Evolutionary conservation across 2,113 vertebrate genomes (phyloP).

Genomic region (Nothoprocta perdicaria): DNA sequence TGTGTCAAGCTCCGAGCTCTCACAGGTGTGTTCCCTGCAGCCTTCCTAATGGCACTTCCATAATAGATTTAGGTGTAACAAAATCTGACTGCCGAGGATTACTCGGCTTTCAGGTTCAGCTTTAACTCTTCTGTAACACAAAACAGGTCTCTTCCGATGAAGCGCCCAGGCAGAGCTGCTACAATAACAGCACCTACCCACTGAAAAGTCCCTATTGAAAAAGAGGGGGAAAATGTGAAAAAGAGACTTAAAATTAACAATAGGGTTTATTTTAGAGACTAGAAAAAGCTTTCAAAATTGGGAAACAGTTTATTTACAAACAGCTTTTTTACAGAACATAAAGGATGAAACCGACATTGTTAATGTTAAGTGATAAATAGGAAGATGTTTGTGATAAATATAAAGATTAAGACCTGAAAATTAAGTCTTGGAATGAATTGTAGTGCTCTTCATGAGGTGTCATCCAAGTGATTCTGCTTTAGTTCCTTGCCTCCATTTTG

Average conservation of each 20-base stretch:
- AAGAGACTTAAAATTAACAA: background rate
- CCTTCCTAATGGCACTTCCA: background rate
- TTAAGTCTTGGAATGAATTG: background rate
- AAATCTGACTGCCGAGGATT: background rate
- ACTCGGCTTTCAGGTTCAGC: background rate
- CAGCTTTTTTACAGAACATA: background rate
- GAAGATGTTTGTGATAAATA: background rate
- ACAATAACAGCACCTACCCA: background rate
- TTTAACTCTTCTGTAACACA: background rate
- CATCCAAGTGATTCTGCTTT: background rate
- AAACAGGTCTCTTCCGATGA: background rate
- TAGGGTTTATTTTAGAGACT: background rate
- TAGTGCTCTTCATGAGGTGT: background rate
- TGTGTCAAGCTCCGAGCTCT: constrained; percentile 88
- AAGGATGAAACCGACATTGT: background rate
- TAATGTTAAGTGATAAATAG: background rate
- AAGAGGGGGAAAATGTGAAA: background rate
- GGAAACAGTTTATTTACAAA: background rate
- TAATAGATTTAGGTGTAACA: background rate
- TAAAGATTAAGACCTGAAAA: background rate
- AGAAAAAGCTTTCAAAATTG: background rate
- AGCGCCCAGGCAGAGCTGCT: background rate
- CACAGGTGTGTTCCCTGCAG: constrained; percentile 81
- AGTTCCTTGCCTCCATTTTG: background rate
- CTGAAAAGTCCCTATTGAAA: background rate